phyloP scores from a whole-genome alignment of 2,797 vertebrate species.

The Sandelia bainsii region DNA sequence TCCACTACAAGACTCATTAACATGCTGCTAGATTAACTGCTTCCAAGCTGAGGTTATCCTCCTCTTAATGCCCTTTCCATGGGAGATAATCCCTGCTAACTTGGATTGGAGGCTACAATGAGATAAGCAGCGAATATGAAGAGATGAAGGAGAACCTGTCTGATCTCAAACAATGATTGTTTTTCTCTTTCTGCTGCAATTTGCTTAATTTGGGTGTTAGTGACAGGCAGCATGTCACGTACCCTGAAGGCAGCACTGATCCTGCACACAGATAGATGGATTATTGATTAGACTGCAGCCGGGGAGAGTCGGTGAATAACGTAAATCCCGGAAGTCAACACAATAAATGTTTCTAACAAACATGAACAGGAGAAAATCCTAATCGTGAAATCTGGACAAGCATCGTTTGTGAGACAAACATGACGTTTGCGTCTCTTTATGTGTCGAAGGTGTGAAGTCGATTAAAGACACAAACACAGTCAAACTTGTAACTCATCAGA shows the following conservation, averaged over 20 bases:
- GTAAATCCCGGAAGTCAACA: too few relatives aligned
- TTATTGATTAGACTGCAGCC: constrained; percentile 2
- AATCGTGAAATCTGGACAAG: too few relatives aligned
- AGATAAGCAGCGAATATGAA: constrained; percentile 77
- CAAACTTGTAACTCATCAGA: too few relatives aligned
- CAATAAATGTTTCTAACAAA: too few relatives aligned
- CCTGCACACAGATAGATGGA: constrained; percentile 2
- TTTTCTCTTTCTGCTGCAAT: constrained; percentile 51
- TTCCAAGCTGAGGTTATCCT: constrained; percentile 79
- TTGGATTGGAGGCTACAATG: constrained; percentile 80
- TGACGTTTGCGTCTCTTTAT: too few relatives aligned
- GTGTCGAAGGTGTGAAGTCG: too few relatives aligned
- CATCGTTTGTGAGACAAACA: too few relatives aligned
- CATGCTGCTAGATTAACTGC: constrained; percentile 82
- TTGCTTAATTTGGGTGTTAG: constrained; percentile 59
- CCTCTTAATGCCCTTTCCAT: constrained; percentile 79
- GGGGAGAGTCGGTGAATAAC: too few relatives aligned
- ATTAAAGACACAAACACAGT: too few relatives aligned
- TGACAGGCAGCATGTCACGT: constrained; percentile 23
- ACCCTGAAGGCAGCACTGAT: constrained; percentile 30
- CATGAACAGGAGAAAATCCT: too few relatives aligned
- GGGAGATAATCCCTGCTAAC: constrained; percentile 83
- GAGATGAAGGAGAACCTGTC: constrained; percentile 65
- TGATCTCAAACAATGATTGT: constrained; percentile 51
- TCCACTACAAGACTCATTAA: constrained; percentile 87